Base-by-base conservation (phyloP, 2,888 invertebrate species). In the Oeneis ivallda region DNA sequence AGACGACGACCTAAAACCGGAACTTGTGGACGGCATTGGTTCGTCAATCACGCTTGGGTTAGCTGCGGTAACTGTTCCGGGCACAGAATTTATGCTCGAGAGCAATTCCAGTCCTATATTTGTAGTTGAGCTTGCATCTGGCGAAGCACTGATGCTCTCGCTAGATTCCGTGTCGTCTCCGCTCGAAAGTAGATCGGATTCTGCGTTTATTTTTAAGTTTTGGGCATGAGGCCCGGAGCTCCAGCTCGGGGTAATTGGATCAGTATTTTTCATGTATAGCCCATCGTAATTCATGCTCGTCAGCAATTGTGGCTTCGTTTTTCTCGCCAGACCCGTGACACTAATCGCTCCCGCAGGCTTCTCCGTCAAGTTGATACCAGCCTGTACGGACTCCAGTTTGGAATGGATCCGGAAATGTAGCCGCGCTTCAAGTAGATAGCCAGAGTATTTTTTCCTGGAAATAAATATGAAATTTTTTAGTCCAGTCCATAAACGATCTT, bases 391-490 rank as follows among this genome's bases (percentile, higher is more conserved):
- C 11, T 87, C 79, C 82, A 95, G 79, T 56, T 95, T 94, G 0
- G 97, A 95, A 81, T 98, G 98, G 71, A 98, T 95, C 74, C 97
- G 94, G 86, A 98, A 98, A 83, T 98, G 98, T 17, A 98, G 92
- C 47, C 98, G 93, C 0, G 98, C 97, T 81, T 98, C 98, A 73
- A 98, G 84, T 0, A 96, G 94, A 83, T 97, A 98, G 3, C 97
- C 96, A 10, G 96, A 96, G 83, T 95, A 98, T 80, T 96, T 96
- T 89, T 96, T 96, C 86, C 98, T 98, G 89, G 1, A 93, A 74
- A 67, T n/a, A 54, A 26, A 26, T 26, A 5, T 4, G 26, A 26
- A 26, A 2, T 26, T 26, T 26, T 26, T 26, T 26, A n/a, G n/a
- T n/a, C n/a, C n/a, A n/a, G n/a, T n/a, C n/a, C n/a, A n/a, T n/a